These are phyloP conservation scores for Aplochiton taeniatus DNA, from an alignment of 2,797 vertebrate species.

Conservation along the genomic window DNA sequence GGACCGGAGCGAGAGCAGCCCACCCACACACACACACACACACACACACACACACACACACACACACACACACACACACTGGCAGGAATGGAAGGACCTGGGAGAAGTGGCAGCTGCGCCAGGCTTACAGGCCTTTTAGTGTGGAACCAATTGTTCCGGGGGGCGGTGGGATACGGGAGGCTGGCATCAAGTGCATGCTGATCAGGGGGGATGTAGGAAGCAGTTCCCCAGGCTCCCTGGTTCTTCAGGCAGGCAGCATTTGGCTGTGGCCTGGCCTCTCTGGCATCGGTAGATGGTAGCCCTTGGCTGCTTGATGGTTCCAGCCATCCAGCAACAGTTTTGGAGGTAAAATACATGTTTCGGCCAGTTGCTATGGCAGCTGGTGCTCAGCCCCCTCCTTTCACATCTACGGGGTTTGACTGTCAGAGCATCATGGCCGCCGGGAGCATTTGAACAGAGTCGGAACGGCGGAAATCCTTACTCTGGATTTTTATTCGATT, in stretches of 20 bases:
- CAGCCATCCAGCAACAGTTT: conserved; percentile 13
- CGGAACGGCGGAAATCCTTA: conserved; percentile 23
- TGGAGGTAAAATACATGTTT: background rate
- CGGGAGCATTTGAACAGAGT: background rate
- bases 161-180: background rate
- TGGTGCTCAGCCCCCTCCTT: background rate
- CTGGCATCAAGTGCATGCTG: background rate
- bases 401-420: background rate
- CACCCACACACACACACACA: conserved; percentile 21
- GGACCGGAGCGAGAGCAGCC: conserved; percentile 29
- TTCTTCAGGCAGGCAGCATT: conserved; percentile 23
- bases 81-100: conserved; percentile 28
- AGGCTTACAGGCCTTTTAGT: background rate
- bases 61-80: conserved; percentile 39
- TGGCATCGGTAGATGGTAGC: conserved; percentile 16
- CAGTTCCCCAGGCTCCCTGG: conserved; percentile 14
- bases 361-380: conserved; percentile 18
- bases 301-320: conserved; percentile 24
- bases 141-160: background rate
- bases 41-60: conserved; percentile 27
- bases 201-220: conserved; percentile 18
- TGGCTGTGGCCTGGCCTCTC: conserved; percentile 31
- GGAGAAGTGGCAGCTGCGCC: conserved; percentile 25
- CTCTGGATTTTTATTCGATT: conserved; percentile 45
- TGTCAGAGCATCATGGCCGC: background rate